Evolutionary conservation across 2,113 vertebrate genomes (phyloP), one percentile per base, ranked within the genome.

Genomic region (Aegithalos caudatus): DNA sequence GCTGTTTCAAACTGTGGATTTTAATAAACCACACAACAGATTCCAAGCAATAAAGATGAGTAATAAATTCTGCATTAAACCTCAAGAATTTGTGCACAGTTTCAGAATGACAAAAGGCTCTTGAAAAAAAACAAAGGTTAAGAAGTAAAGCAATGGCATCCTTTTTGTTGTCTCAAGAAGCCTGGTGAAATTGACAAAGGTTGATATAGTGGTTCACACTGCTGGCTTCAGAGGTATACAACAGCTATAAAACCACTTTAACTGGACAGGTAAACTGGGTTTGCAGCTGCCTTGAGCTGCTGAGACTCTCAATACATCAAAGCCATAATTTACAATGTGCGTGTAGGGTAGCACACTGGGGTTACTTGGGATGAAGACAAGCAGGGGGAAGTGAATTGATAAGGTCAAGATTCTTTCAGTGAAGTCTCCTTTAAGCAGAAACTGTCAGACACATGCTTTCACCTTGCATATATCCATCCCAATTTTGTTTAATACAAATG

Each of bases 41-140:
- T 70, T 7, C 38, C 38, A 64, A 40, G 81, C 35, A 70, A 57
- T 76, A 72, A 80, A 73, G 71, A 62, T 28, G 56, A 56, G 44
- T 42, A 64, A 95, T 88, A 93, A 90, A 90, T 94, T 81, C 62
- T 76, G 38, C 24, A 47, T 94, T 66, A 85, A 95, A 71, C n/a
- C 37, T 84, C 65, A 81, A 57, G 44, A 31, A 42, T 83, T 67
- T 94, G 64, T 37, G 56, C 51, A 71, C 31, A 78, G 54, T 60
- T 92, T 83, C 76, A 83, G 60, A 83, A 65, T 71, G 72, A 88
- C 56, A 90, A 95, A 92, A 88, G 15, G 28, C 56, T 81, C 65
- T 64, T 83, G 33, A 67, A 93, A 93, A 93, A 62, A 44, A 73
- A 23, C 47, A 86, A 81, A 90, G 64, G 56, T 90, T 93, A 66